These are phyloP conservation scores for Gadopsis marmoratus DNA, from an alignment of 2,797 vertebrate genomes.

Conservation along the genomic window DNA sequence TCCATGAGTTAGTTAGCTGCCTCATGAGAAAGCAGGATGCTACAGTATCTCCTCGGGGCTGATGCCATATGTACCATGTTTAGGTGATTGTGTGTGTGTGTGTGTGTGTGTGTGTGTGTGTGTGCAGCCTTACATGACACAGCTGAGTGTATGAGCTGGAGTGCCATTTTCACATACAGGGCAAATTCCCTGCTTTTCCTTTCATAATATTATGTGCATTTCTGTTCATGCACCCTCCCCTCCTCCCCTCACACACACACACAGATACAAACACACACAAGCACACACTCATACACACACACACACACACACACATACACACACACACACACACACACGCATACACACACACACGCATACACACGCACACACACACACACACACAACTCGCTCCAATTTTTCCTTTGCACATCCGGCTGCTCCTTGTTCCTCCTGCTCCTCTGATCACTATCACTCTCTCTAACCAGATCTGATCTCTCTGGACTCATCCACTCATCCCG, in stretches of 20 bases:
- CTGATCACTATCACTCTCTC: slow-evolving; percentile 58
- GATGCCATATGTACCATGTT: slow-evolving; percentile 66
- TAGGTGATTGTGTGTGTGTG: slow-evolving; percentile 42
- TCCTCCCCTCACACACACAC: slow-evolving; percentile 8
- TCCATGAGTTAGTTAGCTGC: slow-evolving; percentile 65
- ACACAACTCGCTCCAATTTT: slow-evolving; percentile 65
- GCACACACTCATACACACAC: slow-evolving; percentile 4
- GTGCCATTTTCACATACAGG: slow-evolving; percentile 20
- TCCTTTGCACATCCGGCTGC: slow-evolving; percentile 62
- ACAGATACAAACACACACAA: neutral
- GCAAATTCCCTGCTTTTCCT: slow-evolving; percentile 28
- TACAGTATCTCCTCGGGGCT: slow-evolving; percentile 59
- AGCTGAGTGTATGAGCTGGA: slow-evolving; percentile 20
- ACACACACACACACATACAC: slow-evolving; percentile 20
- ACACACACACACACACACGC: slow-evolving; percentile 4
- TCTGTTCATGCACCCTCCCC: slow-evolving; percentile 24
- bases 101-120: slow-evolving; percentile 30
- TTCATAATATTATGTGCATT: slow-evolving; percentile 30
- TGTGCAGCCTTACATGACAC: slow-evolving; percentile 29
- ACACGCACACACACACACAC: neutral
- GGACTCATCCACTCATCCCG: slow-evolving; percentile 26
- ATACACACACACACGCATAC: neutral
- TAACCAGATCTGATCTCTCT: slow-evolving; percentile 54
- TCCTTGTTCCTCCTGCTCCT: slow-evolving; percentile 56
- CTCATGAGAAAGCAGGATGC: slow-evolving; percentile 66